Conservation (phyloP, 1,140 invertebrate genomes). For the Polypedilum vanderplanki region DNA sequence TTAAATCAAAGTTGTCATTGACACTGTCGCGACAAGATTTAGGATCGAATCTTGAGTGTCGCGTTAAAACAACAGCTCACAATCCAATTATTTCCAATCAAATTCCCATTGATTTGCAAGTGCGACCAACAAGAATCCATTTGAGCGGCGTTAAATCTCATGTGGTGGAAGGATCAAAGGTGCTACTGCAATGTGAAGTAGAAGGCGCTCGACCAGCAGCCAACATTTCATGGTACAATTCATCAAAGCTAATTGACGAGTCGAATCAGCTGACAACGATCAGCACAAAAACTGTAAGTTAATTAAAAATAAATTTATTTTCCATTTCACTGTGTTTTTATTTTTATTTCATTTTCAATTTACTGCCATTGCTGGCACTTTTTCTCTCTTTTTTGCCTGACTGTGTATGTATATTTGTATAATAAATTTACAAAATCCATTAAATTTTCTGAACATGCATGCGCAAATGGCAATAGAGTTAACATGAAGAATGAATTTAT, state of each 20-base stretch:
- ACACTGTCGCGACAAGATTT: constrained; percentile 69
- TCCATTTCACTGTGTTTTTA: not conserved
- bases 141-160: constrained; percentile 64
- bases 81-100: constrained; percentile 54
- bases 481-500: no score
- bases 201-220: constrained; percentile 72
- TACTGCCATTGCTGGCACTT: not conserved
- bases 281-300: constrained; percentile 40
- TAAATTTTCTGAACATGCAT: no score
- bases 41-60: constrained; percentile 66
- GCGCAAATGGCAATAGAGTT: no score
- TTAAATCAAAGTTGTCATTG: constrained; percentile 56
- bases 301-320: not conserved
- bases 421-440: no score
- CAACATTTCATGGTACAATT: constrained; percentile 76
- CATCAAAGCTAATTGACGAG: constrained; percentile 52
- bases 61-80: constrained; percentile 62
- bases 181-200: constrained; percentile 67
- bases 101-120: constrained; percentile 71
- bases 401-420: no score
- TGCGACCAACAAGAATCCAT: constrained; percentile 66
- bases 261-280: constrained; percentile 24
- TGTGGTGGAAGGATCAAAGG: constrained; percentile 67
- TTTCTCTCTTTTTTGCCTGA: no score
- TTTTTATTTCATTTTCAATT: no score